Percentiles rank a stretch among this genome's conserved stretches.
Conservation (phyloP, 1,140 invertebrate species). For the Nilaparvata lugens region DNA sequence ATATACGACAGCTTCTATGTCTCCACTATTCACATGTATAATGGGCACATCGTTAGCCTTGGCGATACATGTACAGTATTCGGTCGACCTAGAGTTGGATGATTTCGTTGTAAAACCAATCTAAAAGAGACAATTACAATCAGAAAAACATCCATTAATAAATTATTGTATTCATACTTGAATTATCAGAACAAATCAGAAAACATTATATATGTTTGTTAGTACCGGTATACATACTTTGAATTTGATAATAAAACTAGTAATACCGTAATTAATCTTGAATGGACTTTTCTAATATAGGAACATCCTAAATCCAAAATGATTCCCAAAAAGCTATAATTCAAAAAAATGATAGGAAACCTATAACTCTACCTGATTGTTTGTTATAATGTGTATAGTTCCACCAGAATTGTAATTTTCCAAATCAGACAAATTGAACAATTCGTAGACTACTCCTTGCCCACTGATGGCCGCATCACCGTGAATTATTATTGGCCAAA, state of each 20-base stretch:
- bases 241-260: too few species aligned
- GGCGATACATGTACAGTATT: slow-evolving; percentile 67
- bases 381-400: slow-evolving; percentile 54
- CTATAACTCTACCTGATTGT: slow-evolving; percentile 52
- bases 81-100: slow-evolving; percentile 30
- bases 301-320: too few species aligned
- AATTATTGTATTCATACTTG: too few species aligned
- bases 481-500: slow-evolving; percentile 42
- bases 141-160: too few species aligned
- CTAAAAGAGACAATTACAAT: not conserved
- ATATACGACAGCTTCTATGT: slow-evolving; percentile 81
- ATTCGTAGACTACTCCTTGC: slow-evolving; percentile 55
- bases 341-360: too few species aligned
- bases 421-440: slow-evolving; percentile 45
- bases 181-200: too few species aligned
- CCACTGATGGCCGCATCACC: slow-evolving; percentile 51
- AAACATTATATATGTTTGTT: too few species aligned
- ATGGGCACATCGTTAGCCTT: slow-evolving; percentile 83
- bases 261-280: too few species aligned
- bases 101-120: slow-evolving; percentile 12
- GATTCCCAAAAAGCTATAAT: too few species aligned
- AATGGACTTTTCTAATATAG: too few species aligned
- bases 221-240: too few species aligned
- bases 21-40: slow-evolving; percentile 90
- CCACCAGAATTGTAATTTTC: slow-evolving; percentile 49